Base-by-base conservation (phyloP, 2,888 invertebrate species). In the Oscheius sp. region DNA sequence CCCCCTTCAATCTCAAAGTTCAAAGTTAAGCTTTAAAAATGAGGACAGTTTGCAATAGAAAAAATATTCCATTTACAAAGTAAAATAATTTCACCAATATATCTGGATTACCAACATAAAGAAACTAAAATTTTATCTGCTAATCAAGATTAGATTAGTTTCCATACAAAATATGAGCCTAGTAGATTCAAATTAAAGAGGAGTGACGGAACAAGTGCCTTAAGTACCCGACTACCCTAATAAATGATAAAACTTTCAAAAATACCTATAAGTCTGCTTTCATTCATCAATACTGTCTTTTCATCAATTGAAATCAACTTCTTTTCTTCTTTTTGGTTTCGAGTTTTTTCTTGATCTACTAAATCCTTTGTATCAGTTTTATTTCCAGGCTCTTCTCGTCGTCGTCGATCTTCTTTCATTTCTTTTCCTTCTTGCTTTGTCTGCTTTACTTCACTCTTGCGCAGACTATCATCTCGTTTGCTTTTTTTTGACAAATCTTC, bases 371-470 rank as follows among this genome's bases (percentile, higher is more conserved):
- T 22, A 20, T 62, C 62, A 24, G 9, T 14, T 32, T 47, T 32
- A 32, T 28, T 62, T 4, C 51, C n/a, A n/a, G 12, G 17, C 30
- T 57, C 57, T 36, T 57, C 57, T 14, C 38, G 4, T 36, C 57
- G 5, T 14, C 26, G 24, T 32, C 57, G 30, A 9, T 38, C 28
- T 14, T 61, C 45, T 45, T 28, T n/a, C n/a, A 14, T 12, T n/a
- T 28, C 28, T 30, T 45, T 47, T 24, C 49, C 62, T 17, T 33
- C 33, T 28, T 28, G n/a, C n/a, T 47, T 45, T 57, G 28, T 67
- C 33, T 56, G 32, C 32, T 30, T 14, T 24, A 32, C 64, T 28
- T 47, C 41, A 9, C 12, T 24, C 30, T 22, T 33, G n/a, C 38
- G 3, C 9, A n/a, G 4, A 3, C 30, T 14, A 50, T 50, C 50